Base-by-base conservation (phyloP, 92 coral and sea anemone species). In the Umimayanthus chanpuru region DNA sequence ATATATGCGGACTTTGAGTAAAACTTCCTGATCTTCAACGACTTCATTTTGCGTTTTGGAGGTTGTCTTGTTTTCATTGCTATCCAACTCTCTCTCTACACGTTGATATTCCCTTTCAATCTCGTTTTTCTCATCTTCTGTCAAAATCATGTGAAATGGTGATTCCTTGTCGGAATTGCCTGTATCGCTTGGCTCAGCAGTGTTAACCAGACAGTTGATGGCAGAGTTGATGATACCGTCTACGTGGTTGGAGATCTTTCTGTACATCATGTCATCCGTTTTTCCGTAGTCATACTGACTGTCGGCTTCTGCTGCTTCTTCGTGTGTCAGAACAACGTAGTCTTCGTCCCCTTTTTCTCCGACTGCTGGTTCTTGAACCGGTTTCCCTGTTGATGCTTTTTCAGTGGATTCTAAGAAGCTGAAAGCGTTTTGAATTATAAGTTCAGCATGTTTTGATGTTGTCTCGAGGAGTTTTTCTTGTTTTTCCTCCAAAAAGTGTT, bases 351-450 rank as follows among this genome's bases (percentile, higher is more conserved):
- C 89, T 26, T 85, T 86, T 29, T 39, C 70, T 23, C 81, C 91
- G 18, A 83, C 32, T 21, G 23, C 70, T 10, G 73, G 28, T 25
- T 86, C 81, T 36, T 25, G 70, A 9, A 71, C 49, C 23, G 28
- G 5, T 18, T 68, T 53, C 25, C 66, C 55, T 9, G n/a, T 83
- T 9, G 41, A 29, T 44, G 20, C 21, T 80, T 78, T 89, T 2
- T 76, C 88, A 49, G 55, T 85, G 9, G 92, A 25, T 53, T 90
- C 86, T 28, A 93, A 81, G 58, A 74, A 73, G 28, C 85, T 81
- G 70, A 94, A 79, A 29, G 95, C 95, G 25, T 79, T 81, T 65
- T 89, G 85, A 43, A 94, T 90, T 16, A 94, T 83, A 55, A 90
- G 85, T 88, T 91, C 98, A 25, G 86, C 61, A 29, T 82, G 86